phyloP scores from a whole-genome alignment of 2,797 vertebrate genomes.

The Pampus argenteus region DNA sequence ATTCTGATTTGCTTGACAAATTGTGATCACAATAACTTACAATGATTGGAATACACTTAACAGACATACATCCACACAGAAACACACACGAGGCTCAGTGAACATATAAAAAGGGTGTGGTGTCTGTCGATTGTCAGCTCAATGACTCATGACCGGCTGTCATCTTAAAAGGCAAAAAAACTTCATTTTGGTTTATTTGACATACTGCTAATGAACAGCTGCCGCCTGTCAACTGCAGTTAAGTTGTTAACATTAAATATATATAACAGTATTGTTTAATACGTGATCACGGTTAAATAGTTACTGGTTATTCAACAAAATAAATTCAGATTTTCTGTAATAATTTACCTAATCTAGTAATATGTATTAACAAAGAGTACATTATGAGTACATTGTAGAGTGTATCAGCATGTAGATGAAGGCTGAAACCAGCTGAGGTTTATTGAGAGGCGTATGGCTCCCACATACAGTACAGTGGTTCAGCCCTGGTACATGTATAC shows the following conservation, averaged over 20 bases:
- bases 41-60: constrained; percentile 29
- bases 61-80: constrained; percentile 35
- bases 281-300: constrained; percentile 53
- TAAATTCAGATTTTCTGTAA: constrained; percentile 59
- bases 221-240: constrained; percentile 37
- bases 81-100: constrained; percentile 46
- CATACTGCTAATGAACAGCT: constrained; percentile 54
- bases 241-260: constrained; percentile 52
- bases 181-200: constrained; percentile 63
- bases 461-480: constrained; percentile 70
- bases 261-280: constrained; percentile 58
- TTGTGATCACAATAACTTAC: constrained; percentile 35
- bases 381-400: constrained; percentile 40
- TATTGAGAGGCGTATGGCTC: constrained; percentile 55
- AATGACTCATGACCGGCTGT: constrained; percentile 63
- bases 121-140: constrained; percentile 71
- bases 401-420: constrained; percentile 56
- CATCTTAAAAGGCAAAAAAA: constrained; percentile 69
- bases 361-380: constrained; percentile 55
- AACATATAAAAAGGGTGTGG: constrained; percentile 48
- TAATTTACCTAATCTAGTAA: constrained; percentile 52
- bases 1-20: constrained; percentile 64
- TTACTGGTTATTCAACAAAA: constrained; percentile 64
- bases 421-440: constrained; percentile 63
- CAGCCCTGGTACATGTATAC: constrained; percentile 65